Conservation (phyloP, 2,797 vertebrate species). For the Chiroxiphia lanceolata region DNA sequence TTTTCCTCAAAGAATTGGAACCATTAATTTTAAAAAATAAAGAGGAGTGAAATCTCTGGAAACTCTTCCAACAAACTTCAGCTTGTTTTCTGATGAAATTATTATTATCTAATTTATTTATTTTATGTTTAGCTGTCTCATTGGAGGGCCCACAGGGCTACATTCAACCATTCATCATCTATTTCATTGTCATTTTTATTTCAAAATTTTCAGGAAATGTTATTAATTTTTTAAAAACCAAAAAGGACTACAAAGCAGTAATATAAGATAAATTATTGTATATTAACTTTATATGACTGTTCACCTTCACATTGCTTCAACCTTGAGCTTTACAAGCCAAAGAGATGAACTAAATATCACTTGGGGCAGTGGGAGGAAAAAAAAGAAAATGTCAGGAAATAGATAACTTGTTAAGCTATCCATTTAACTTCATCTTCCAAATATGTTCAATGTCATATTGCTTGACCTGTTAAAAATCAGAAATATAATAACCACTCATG, state of each 20-base stretch:
- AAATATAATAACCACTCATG: neutral
- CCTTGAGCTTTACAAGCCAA: neutral
- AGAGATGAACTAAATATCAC: neutral
- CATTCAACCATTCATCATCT: neutral
- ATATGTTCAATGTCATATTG: neutral
- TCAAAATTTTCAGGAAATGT: neutral
- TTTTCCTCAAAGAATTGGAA: neutral
- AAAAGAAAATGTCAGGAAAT: neutral
- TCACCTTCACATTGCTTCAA: conserved; percentile 29
- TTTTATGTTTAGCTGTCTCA: neutral
- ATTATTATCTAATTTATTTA: neutral
- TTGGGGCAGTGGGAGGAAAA: neutral
- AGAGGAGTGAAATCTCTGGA: neutral
- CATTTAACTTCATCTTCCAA: neutral
- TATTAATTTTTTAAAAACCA: neutral
- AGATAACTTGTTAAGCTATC: neutral
- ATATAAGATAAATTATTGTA: neutral
- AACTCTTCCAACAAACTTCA: neutral
- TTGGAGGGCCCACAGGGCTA: neutral
- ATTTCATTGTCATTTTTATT: neutral
- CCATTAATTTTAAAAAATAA: neutral
- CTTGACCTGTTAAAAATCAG: neutral
- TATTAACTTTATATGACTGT: neutral
- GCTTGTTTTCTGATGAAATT: neutral
- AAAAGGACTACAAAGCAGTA: neutral